Percentiles rank a stretch among this genome's conserved stretches.
Evolutionary conservation across 1,140 invertebrate genomes (phyloP).

Genomic region (Cydia fagiglandana): DNA sequence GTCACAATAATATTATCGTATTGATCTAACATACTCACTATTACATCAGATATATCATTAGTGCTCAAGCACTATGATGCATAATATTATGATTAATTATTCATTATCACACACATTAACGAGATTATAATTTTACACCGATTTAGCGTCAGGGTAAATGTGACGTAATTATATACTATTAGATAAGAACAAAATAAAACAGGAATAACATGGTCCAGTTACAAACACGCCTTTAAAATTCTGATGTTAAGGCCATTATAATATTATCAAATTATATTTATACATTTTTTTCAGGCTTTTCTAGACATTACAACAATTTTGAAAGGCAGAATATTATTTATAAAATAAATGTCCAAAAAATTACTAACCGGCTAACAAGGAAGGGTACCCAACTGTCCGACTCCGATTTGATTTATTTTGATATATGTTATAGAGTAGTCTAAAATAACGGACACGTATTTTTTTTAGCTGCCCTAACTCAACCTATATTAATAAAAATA

Average conservation of each 20-base stretch:
- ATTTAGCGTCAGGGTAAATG: slow-evolving; percentile 10
- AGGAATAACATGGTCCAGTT: background rate
- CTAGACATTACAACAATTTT: background rate
- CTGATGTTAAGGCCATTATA: no score
- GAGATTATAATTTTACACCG: slow-evolving; percentile 14
- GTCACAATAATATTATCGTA: background rate
- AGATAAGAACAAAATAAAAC: background rate
- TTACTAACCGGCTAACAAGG: background rate
- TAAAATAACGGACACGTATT: no score
- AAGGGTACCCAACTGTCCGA: no score
- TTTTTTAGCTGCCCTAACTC: no score
- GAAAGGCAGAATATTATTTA: background rate
- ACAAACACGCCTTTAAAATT: no score
- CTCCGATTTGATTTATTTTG: no score
- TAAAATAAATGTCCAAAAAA: background rate
- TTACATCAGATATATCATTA: no score
- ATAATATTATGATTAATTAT: background rate
- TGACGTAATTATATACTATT: background rate
- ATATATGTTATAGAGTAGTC: no score
- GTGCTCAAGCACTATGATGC: no score
- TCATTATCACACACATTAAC: slow-evolving; percentile 19
- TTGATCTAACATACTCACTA: background rate
- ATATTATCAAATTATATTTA: no score
- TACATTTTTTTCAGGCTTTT: no score
- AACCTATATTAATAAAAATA: no score